These are phyloP conservation scores for Triplophysa dalaica DNA, from an alignment of 2,113 vertebrate genomes.

Conservation along the genomic window DNA sequence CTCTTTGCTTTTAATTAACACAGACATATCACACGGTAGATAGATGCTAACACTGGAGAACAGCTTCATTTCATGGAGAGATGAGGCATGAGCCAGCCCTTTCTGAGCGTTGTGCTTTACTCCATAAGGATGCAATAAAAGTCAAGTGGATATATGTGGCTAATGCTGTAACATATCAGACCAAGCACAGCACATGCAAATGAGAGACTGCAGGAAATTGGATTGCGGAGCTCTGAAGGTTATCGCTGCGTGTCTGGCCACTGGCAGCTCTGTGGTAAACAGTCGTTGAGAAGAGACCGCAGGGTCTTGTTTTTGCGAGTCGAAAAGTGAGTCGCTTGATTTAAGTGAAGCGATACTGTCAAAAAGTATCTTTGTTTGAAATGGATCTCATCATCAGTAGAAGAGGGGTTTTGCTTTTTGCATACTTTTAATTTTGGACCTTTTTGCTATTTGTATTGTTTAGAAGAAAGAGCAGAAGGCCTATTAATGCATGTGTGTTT, in stretches of 20 bases:
- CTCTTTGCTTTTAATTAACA: constrained; percentile 9
- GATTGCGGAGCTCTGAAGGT: constrained; percentile 45
- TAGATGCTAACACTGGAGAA: constrained; percentile 21
- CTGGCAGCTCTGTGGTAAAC: constrained; percentile 13
- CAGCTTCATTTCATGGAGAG: not conserved
- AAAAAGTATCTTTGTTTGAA: constrained; percentile 1
- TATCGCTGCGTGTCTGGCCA: constrained; percentile 29
- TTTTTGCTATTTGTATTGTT: too few relatives aligned
- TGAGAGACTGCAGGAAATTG: constrained; percentile 41
- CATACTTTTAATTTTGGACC: not conserved
- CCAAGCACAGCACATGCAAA: constrained; percentile 46
- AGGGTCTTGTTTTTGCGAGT: not conserved
- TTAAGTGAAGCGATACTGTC: constrained; percentile 19
- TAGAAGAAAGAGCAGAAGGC: too few relatives aligned
- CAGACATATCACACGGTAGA: not conserved
- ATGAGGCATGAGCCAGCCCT: constrained; percentile 16
- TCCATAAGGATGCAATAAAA: constrained; percentile 39
- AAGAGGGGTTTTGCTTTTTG: not conserved
- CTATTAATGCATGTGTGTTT: too few relatives aligned
- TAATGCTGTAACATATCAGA: constrained; percentile 33
- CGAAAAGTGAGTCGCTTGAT: constrained; percentile 13
- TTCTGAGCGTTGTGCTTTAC: constrained; percentile 15
- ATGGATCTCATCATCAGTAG: not conserved
- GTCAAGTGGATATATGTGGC: constrained; percentile 53
- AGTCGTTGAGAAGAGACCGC: constrained; percentile 4